These are phyloP conservation scores for Myxocyprinus asiaticus DNA, from an alignment of 2,113 vertebrate species.

Conservation along the genomic window DNA sequence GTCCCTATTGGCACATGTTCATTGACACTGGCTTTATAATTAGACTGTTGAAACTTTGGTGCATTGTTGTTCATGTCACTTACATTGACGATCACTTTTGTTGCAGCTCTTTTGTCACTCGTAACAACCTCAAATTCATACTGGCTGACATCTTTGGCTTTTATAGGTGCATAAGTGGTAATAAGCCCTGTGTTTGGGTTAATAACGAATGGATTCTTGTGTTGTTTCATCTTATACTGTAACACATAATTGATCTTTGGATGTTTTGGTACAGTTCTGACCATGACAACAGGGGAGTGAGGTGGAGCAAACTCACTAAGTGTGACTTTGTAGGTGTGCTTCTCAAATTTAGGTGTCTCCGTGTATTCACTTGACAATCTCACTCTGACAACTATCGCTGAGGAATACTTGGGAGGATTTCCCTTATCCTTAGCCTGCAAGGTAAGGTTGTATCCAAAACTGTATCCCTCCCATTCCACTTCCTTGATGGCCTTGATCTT, in stretches of 20 bases:
- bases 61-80: constrained; percentile 77
- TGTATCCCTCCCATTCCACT: constrained; percentile 77
- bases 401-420: constrained; percentile 78
- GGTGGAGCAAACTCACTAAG: constrained; percentile 82
- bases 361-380: constrained; percentile 70
- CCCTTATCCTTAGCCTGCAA: constrained; percentile 87
- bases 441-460: constrained; percentile 82
- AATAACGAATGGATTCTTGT: constrained; percentile 70
- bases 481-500: constrained; percentile 73
- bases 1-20: constrained; percentile 81
- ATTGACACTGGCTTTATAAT: constrained; percentile 77
- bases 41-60: constrained; percentile 78
- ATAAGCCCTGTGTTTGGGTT: constrained; percentile 82
- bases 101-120: constrained; percentile 72
- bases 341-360: constrained; percentile 77
- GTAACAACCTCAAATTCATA: constrained; percentile 82
- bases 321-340: constrained; percentile 78
- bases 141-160: constrained; percentile 71
- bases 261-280: constrained; percentile 72
- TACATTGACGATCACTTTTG: constrained; percentile 79
- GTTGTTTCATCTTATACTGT: constrained; percentile 68
- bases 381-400: constrained; percentile 76
- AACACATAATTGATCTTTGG: constrained; percentile 75
- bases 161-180: constrained; percentile 74
- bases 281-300: constrained; percentile 77